Conservation (phyloP, 1,140 invertebrate genomes). For the Pteromalus puparum region DNA sequence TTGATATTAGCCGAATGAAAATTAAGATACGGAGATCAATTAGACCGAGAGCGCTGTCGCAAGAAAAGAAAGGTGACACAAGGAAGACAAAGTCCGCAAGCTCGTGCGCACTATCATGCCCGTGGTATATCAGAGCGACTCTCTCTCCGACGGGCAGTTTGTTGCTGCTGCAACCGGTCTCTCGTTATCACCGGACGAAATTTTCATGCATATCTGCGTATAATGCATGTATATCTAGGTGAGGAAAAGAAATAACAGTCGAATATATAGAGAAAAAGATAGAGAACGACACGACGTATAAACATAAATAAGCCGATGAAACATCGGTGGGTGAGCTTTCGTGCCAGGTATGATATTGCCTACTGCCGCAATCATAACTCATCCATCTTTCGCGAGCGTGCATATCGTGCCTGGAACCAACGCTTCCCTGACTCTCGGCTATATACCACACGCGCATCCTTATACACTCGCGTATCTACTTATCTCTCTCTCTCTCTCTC, state of each 20-base stretch:
- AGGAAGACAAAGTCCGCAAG: background rate
- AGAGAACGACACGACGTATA: background rate
- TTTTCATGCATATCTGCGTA: background rate
- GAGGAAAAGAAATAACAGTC: background rate
- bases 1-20: background rate
- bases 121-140: too few species aligned
- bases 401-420: slow-evolving; percentile 41
- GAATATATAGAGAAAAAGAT: background rate
- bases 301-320: background rate
- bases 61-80: background rate
- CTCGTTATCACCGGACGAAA: background rate
- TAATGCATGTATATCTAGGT: background rate
- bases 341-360: slow-evolving; percentile 33
- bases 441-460: background rate
- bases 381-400: slow-evolving; percentile 34
- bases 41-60: too few species aligned
- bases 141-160: too few species aligned
- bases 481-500: too few species aligned
- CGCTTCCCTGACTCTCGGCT: background rate
- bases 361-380: slow-evolving; percentile 43
- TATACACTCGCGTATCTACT: background rate
- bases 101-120: background rate
- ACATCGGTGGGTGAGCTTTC: slow-evolving; percentile 4
- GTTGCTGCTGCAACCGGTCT: background rate
- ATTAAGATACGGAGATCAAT: background rate